These are phyloP conservation scores for Hycleus cichorii DNA, from an alignment of 1,140 invertebrate species.

Conservation along the genomic window DNA sequence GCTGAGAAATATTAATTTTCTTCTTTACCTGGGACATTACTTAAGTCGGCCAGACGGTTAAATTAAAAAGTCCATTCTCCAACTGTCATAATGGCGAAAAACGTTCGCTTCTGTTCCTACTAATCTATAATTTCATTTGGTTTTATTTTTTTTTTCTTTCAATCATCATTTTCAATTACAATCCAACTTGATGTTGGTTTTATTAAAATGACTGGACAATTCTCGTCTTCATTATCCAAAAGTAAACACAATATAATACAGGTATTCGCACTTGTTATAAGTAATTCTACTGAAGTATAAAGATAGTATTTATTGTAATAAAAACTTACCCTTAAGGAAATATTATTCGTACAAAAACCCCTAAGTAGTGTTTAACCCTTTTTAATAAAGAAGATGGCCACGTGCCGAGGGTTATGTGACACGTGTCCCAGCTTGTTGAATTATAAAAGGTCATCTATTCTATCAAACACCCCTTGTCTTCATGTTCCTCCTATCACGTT, in stretches of 20 bases:
- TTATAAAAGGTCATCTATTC: slow-evolving; percentile 23
- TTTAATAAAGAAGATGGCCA: slow-evolving; percentile 34
- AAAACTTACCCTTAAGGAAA: slow-evolving; percentile 25
- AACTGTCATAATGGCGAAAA: no score
- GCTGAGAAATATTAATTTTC: background rate
- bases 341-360: slow-evolving; percentile 30
- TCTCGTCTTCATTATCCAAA: no score
- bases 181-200: no score
- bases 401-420: slow-evolving; percentile 28
- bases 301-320: slow-evolving; percentile 21
- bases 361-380: slow-evolving; percentile 36
- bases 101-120: no score
- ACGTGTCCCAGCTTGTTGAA: slow-evolving; percentile 33
- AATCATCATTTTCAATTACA: no score
- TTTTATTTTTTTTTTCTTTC: no score
- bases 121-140: no score
- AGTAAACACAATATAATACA: no score
- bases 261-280: no score
- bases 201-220: no score
- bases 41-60: no score
- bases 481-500: background rate
- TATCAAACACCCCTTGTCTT: background rate
- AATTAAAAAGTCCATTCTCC: no score
- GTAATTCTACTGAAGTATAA: background rate
- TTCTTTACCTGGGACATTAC: background rate